Base-by-base conservation (phyloP, 2,113 vertebrate genomes). In the Abramis brama region DNA sequence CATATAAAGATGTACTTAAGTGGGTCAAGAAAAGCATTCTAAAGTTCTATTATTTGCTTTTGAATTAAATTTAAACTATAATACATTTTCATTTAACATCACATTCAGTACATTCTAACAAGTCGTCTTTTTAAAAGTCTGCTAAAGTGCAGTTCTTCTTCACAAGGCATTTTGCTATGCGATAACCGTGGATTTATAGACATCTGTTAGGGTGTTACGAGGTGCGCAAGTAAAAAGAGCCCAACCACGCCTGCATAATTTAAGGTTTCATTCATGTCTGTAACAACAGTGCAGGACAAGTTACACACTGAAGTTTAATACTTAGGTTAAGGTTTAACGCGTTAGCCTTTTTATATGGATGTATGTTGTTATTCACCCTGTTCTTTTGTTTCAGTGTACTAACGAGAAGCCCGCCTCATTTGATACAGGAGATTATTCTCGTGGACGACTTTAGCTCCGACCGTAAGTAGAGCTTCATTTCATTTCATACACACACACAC, bases 401-500 rank as follows among this genome's bases (percentile, higher is more conserved):
- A 90, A 97, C 96, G 92, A 92, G 97, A 83, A 99, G 96, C 86
- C 98, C 97, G 86, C 87, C 95, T 25, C 91, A 89, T 86, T 93
- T 99, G 85, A 97, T 99, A 89, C 97, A 97, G 87, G 98, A 99
- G 92, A 97, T 99, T 74, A 97, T 99, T 91, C 93, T 99, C 86
- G 97, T 99, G 64, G 98, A 99, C 83, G 98, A 99, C 95, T 99
- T 97, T 96, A 99, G 98, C 92, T 94, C 95, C 0, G 97, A 99
- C 88, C 91, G 98, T 99, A 93, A 97, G 98, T 97, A 64, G n/a
- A 70, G 17, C 23, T 71, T 86, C 71, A 33, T 21, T 15, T 75
- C 66, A 70, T 59, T 39, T 84, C 86, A 57, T 7, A 25, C 11
- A 43, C 23, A 52, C 70, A 59, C 17, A 55, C 5, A 21, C 19